A percentile compares a stretch with the other conserved stretches of the same genome.
Evolutionary conservation across 2,113 vertebrate species (phyloP).

Genomic region (Dicerorhinus sumatrensis): DNA sequence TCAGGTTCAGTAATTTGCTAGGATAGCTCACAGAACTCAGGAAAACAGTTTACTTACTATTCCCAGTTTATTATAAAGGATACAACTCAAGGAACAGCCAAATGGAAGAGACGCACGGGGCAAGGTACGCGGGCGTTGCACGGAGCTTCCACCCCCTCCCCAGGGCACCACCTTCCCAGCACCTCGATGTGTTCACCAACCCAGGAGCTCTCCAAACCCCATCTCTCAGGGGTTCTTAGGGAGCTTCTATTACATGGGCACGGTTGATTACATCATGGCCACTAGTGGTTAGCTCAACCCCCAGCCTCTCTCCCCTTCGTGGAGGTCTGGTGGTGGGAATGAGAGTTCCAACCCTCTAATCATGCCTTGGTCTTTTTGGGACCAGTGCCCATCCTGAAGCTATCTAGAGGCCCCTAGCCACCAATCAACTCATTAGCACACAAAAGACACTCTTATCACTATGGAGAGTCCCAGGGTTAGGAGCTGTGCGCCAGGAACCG

Average conservation of each 20-base stretch:
- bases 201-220: background rate
- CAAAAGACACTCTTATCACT: background rate
- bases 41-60: background rate
- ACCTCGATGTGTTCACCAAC: background rate
- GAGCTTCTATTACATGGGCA: background rate
- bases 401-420: too few species aligned
- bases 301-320: background rate
- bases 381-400: background rate
- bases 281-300: background rate
- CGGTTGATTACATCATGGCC: background rate
- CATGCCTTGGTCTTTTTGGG: background rate
- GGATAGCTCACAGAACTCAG: background rate
- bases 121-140: fast-evolving
- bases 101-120: too few species aligned
- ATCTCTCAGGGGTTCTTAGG: background rate
- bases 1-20: background rate
- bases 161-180: too few species aligned
- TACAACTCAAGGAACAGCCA: background rate
- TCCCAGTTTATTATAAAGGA: background rate
- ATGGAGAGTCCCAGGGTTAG: background rate
- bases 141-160: background rate
- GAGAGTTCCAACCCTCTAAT: background rate
- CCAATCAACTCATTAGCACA: background rate
- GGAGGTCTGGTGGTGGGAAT: background rate
- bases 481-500: background rate